Evolutionary conservation across 2,888 invertebrate genomes (phyloP).

Genomic region (Rotaria sp.): DNA sequence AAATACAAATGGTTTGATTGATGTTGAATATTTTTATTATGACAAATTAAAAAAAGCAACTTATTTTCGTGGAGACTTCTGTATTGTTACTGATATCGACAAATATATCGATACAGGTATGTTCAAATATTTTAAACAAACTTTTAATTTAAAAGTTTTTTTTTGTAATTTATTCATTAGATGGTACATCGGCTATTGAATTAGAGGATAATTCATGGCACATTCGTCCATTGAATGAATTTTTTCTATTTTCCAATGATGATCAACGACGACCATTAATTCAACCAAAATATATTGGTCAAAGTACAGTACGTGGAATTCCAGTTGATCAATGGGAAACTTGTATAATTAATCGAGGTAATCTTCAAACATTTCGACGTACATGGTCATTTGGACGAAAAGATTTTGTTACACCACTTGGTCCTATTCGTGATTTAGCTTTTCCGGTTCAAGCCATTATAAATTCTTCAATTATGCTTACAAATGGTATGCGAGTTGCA

Average conservation of each 20-base stretch:
- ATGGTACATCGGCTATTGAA: not conserved
- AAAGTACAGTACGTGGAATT: not conserved
- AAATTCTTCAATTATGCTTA: not conserved
- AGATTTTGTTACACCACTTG: not conserved
- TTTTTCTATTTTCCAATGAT: not conserved
- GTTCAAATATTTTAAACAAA: not conserved
- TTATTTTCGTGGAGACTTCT: not conserved
- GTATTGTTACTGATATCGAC: not conserved
- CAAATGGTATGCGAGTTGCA: not conserved
- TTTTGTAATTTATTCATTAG: not conserved
- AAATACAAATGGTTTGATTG: not conserved
- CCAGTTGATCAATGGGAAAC: conserved; percentile 20
- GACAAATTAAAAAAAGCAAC: not conserved
- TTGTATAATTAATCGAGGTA: not conserved
- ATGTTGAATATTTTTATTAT: not conserved
- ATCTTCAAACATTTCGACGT: not conserved
- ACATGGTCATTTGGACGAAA: not conserved
- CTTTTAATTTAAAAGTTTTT: not conserved
- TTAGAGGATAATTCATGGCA: not conserved
- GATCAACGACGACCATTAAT: not conserved
- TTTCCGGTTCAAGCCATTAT: not conserved
- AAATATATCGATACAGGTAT: not conserved
- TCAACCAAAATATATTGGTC: not conserved
- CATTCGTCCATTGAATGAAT: conserved; percentile 20
- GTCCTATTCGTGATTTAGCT: not conserved